Evolutionary conservation across 2,797 vertebrate genomes (phyloP), one percentile per base, ranked within the genome.

Genomic region (Ptychobarbus kaznakovi): DNA sequence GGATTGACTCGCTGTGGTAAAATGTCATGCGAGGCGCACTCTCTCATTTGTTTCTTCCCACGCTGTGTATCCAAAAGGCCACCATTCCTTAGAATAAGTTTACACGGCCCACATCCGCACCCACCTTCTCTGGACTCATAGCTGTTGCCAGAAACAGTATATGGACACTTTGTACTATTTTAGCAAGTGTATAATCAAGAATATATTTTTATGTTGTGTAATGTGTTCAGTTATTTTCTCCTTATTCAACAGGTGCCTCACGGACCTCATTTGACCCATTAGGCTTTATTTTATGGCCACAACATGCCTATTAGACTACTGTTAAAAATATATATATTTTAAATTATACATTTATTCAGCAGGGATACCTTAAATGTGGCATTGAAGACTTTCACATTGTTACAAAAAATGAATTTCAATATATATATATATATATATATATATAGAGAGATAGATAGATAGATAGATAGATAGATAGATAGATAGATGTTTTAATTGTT

Each of bases 11-110:
- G 81, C 76, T 89, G 88, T 77, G 74, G 56, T 86, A 89, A 91
- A 95, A 95, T 93, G 94, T 93, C 93, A 93, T 89, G 85, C 89
- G 86, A 77, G 82, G 85, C 84, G 61, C 88, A 90, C 89, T 44
- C 42, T 85, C 76, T 88, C 78, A 72, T 65, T 81, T 87, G 42
- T 76, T 72, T 81, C 74, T 66, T 18, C 66, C 79, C 85, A 80
- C 74, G 11, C 73, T 70, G 79, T 49, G 42, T 79, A 80, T 51
- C 68, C 56, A 42, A 94, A 93, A 94, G 91, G 91, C 88, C 88
- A 80, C 84, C 82, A 89, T 92, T 91, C 89, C 90, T 91, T 87
- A 83, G 85, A 91, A 89, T 87, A 81, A 61, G 85, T 89, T 86
- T 66, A 77, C 78, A 13, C 66, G 88, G 87, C 90, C 88, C 89